Conservation (phyloP, 2,888 invertebrate species). For the Netelia melanura region DNA sequence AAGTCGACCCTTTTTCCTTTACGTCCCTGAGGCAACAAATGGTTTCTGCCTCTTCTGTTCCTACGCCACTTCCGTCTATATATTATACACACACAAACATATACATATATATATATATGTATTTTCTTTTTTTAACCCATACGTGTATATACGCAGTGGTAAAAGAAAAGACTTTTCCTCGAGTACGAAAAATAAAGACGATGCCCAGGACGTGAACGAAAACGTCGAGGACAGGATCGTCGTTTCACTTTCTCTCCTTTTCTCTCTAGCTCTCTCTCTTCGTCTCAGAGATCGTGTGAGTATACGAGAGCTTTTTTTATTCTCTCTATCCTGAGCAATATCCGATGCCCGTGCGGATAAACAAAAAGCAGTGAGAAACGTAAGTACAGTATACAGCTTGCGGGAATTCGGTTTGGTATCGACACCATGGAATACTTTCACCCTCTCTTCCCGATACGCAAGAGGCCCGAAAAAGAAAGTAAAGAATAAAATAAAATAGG, state of each 20-base stretch:
- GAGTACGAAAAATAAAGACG: slow-evolving; percentile 42
- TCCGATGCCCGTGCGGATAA: slow-evolving; percentile 63
- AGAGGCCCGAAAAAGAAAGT: slow-evolving; percentile 29
- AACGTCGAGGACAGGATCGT: slow-evolving; percentile 9
- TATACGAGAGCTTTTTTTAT: not conserved
- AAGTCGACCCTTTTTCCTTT: slow-evolving; percentile 43
- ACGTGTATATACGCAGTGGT: no score
- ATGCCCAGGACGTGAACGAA: slow-evolving; percentile 17
- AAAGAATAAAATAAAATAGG: slow-evolving; percentile 14
- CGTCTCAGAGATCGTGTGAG: slow-evolving; percentile 2
- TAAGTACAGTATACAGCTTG: slow-evolving; percentile 43
- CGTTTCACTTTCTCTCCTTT: not conserved
- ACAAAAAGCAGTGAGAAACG: slow-evolving; percentile 62
- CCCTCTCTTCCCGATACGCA: slow-evolving; percentile 7
- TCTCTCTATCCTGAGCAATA: slow-evolving; percentile 48
- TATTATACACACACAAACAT: no score
- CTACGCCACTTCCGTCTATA: not conserved
- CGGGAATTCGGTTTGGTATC: slow-evolving; percentile 56
- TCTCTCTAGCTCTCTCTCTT: no score
- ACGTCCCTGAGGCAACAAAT: slow-evolving; percentile 65
- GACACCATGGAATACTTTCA: slow-evolving; percentile 40
- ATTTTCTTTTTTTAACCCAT: no score
- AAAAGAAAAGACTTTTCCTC: not conserved
- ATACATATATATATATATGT: no score
- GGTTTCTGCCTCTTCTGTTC: slow-evolving; percentile 55